Base-by-base conservation (phyloP, 2,888 invertebrate species). In the Sinhomidia bicolor region DNA sequence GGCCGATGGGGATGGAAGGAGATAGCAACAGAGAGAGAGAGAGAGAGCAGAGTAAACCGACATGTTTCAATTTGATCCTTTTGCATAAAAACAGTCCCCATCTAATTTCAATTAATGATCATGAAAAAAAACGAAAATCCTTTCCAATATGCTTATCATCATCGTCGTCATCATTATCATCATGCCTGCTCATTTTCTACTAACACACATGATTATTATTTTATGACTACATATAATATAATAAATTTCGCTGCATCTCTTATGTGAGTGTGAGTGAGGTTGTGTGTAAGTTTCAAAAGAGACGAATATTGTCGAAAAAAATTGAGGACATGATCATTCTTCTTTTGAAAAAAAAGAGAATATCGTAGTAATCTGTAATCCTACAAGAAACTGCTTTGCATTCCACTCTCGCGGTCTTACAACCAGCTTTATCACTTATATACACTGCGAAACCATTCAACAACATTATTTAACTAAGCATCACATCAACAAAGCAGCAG, bases 261-360 rank as follows among this genome's bases (percentile, higher is more conserved):
- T n/a, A n/a, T n/a, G n/a, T n/a, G n/a, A n/a, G n/a, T n/a, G n/a
- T n/a, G n/a, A n/a, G n/a, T n/a, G n/a, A n/a, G n/a, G n/a, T n/a
- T n/a, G n/a, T n/a, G n/a, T n/a, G n/a, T n/a, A n/a, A 60, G 10
- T 12, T 76, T 20, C 47, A 47, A 9, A 36, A 36, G 9, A 29
- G 54, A 54, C 7, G 54, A 71, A 20, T 17, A 32, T 47, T 62
- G 41, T 41, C 17, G 65, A 81, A 71, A 68, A 74, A 65, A 65
- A 83, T 57, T 74, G 83, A 60, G 83, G 83, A 74, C 83, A 83
- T 74, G 74, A 83, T 74, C 83, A 83, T 74, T 83, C 83, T 83
- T 82, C 71, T 79, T 47, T 62, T 65, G 14, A 32, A 32, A 14
- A 65, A 32, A 57, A 10, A 17, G 20, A 10, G 3, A 20, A 2